phyloP scores from a whole-genome alignment of 2,113 vertebrate species.

The Anarhynchus alexandrinus region DNA sequence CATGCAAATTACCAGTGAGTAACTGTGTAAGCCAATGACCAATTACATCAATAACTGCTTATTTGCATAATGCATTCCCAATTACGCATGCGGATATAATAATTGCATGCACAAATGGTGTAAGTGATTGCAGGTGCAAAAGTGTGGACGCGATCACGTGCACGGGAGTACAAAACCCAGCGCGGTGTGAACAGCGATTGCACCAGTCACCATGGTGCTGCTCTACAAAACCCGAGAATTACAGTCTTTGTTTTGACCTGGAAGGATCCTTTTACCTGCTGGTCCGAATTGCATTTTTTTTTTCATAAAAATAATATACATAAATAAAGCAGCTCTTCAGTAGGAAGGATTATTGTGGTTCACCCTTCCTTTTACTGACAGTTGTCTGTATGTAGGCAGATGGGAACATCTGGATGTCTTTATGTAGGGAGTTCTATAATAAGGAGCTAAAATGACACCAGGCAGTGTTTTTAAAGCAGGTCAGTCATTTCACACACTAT shows the following conservation, averaged over 20 bases:
- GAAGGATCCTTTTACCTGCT: background rate
- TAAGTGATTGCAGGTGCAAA: slow-evolving; percentile 17
- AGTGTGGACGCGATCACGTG: background rate
- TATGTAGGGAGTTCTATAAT: background rate
- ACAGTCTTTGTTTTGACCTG: background rate
- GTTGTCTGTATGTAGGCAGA: background rate
- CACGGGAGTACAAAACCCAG: fast-evolving
- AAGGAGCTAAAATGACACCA: background rate
- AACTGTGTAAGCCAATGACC: background rate
- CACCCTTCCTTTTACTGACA: background rate
- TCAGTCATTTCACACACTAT: background rate
- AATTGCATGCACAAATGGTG: background rate
- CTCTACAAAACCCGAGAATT: fast-evolving
- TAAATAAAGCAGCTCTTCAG: background rate
- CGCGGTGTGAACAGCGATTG: background rate
- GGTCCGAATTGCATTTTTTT: background rate
- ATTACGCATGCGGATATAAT: background rate
- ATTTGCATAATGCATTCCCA: slow-evolving; percentile 19
- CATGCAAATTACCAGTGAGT: background rate
- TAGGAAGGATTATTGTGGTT: background rate
- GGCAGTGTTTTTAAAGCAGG: slow-evolving; percentile 25
- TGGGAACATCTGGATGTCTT: background rate
- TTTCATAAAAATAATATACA: too few species aligned
- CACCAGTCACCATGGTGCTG: background rate
- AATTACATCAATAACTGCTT: background rate